These are phyloP conservation scores for Sylvia borin DNA, from an alignment of 2,797 vertebrate species.

Conservation along the genomic window DNA sequence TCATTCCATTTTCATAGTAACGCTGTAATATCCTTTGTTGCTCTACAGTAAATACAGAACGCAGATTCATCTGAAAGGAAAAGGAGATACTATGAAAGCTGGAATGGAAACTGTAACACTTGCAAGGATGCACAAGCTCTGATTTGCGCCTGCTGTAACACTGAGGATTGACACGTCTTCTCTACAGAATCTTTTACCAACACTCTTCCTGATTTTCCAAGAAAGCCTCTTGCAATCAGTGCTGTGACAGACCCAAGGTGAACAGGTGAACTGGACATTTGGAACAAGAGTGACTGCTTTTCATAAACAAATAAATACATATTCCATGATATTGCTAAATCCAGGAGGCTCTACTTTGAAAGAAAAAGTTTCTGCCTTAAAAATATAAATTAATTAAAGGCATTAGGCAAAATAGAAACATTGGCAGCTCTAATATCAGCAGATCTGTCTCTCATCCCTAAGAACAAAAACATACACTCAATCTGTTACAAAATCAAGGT, in stretches of 20 bases:
- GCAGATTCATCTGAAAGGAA: conserved; percentile 95
- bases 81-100: conserved; percentile 79
- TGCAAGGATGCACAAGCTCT: conserved; percentile 52
- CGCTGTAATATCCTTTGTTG: conserved; percentile 97
- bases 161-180: background rate
- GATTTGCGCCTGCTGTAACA: background rate
- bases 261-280: background rate
- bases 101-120: conserved; percentile 51
- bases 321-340: background rate
- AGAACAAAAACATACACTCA: background rate
- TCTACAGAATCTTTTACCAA: background rate
- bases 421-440: background rate
- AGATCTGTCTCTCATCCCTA: background rate
- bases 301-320: background rate
- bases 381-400: background rate
- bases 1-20: conserved; percentile 99
- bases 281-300: background rate
- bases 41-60: conserved; percentile 96
- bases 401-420: background rate
- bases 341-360: background rate
- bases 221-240: background rate
- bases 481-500: background rate
- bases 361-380: background rate
- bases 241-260: background rate
- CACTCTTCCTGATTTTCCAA: background rate